Base-by-base conservation (phyloP, 2,797 vertebrate species). In the Acipenser ruthenus region DNA sequence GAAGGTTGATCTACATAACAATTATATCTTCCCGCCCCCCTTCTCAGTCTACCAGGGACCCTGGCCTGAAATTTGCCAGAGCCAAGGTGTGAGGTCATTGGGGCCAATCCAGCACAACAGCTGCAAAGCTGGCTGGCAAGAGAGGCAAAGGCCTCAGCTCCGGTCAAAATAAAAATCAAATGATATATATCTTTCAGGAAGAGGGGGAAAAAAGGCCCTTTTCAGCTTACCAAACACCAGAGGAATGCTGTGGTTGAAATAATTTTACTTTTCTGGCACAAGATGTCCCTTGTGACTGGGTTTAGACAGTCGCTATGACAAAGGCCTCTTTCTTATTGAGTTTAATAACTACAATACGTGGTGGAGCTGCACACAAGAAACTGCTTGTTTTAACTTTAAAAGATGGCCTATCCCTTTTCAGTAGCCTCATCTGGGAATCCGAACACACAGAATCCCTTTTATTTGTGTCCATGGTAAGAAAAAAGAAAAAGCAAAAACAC, bases 311-410 rank as follows among this genome's bases (percentile, higher is more conserved):
- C 72, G 78, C 72, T 63, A n/a, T 74, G 87, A 92, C 90, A 92
- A 93, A 91, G 87, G 83, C 83, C 79, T 78, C 89, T 90, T 94
- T 92, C 92, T 92, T 88, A 83, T 50, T 72, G 74, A 79, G 71
- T 80, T 84, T 86, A 86, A 88, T 83, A 80, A 84, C 79, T 80
- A 84, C 85, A 74, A 77, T 78, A 69, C 72, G 65, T 70, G 51
- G 62, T 11, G 15, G 74, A 82, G 78, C 73, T 60, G 59, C 77
- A 78, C 79, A 84, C 81, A 86, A 85, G 81, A 73, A 81, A 78
- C 69, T 65, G 68, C 77, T 86, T 87, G 80, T 86, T 83, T 71
- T 47, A 62, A 18, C 60, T 62, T 55, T 55, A 55, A 55, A 55
- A 71, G 65, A 70, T 18, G 48, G 72, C 66, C 58, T 73, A 1